Conservation (phyloP, 37 sponge, comb jelly and placozoan species). For the Cliona cf. orientalis region DNA sequence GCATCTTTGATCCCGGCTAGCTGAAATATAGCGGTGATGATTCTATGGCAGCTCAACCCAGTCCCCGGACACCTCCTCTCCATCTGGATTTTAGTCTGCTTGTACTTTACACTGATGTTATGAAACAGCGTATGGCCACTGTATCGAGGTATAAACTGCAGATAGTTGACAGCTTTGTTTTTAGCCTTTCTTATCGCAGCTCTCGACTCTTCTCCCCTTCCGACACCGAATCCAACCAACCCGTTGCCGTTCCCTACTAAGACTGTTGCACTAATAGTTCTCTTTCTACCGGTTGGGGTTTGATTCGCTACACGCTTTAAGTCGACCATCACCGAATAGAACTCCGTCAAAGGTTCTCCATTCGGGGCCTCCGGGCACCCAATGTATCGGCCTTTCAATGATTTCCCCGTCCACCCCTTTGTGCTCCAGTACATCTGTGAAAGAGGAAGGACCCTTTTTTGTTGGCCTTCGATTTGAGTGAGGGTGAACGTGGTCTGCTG, state of each 20-base stretch:
- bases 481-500: no score
- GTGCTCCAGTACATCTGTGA: conserved; percentile 55
- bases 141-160: conserved; percentile 75
- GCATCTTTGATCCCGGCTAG: conserved; percentile 83
- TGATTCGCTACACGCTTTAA: conserved; percentile 75
- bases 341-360: conserved; percentile 69
- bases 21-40: conserved; percentile 67
- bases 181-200: conserved; percentile 82
- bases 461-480: conserved; percentile 46
- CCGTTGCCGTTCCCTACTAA: conserved; percentile 91
- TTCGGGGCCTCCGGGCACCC: conserved; percentile 86
- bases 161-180: conserved; percentile 74
- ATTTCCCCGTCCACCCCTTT: conserved; percentile 77
- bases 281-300: conserved; percentile 74
- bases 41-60: conserved; percentile 75
- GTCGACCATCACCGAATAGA: conserved; percentile 75
- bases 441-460: not conserved
- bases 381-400: conserved; percentile 73
- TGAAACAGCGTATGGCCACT: conserved; percentile 89
- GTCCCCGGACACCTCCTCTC: conserved; percentile 51
- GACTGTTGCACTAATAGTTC: conserved; percentile 69
- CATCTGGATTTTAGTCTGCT: conserved; percentile 65
- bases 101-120: conserved; percentile 64
- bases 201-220: conserved; percentile 43
- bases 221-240: conserved; percentile 76